Evolutionary conservation across 2,888 invertebrate species (phyloP), one percentile per base, ranked within the genome.

Genomic region (Dilophus febrilis): DNA sequence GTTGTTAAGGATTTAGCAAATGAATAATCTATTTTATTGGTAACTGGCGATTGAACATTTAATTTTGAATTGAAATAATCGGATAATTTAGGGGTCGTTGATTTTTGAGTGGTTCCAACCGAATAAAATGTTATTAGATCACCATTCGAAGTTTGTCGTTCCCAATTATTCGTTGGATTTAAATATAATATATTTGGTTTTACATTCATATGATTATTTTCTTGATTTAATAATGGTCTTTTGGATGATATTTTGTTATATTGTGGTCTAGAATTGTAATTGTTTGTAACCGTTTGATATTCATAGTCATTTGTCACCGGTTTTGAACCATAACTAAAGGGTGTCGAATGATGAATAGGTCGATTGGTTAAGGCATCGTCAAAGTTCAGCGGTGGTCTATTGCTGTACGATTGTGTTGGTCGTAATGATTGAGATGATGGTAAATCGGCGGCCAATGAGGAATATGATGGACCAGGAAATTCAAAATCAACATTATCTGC

Each of bases 241-340:
- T 10, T 28, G 28, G 28, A 28, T 10, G 30, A 22, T 6, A 6
- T 22, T 22, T 36, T 11, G 36, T 28, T 3, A 36, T 27, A 17
- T 36, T 7, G 60, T 14, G 59, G 60, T 42, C 54, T 57, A 0
- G 61, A 59, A 19, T 50, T 40, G 30, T 40, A 44, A 4, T 37
- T 37, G 12, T 44, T 38, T 33, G 38, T 39, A 29, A 29, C 40
- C 36, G 8, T 22, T 22, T 22, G 22, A 22, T 14, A 37, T 38
- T 31, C 40, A n/a, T 16, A 14, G 19, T 26, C 22, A 30, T 31
- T 18, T 38, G 13, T n/a, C n/a, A n/a, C n/a, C 28, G n/a, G 29
- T 29, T 29, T 29, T 13, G 42, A 32, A 37, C 35, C 38, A 18
- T 46, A 42, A 32, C 41, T 47, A 27, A 46, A 45, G 5, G 46